These are phyloP conservation scores for Leptarthrus brevirostris DNA, from an alignment of 2,888 invertebrate species.

Conservation along the genomic window DNA sequence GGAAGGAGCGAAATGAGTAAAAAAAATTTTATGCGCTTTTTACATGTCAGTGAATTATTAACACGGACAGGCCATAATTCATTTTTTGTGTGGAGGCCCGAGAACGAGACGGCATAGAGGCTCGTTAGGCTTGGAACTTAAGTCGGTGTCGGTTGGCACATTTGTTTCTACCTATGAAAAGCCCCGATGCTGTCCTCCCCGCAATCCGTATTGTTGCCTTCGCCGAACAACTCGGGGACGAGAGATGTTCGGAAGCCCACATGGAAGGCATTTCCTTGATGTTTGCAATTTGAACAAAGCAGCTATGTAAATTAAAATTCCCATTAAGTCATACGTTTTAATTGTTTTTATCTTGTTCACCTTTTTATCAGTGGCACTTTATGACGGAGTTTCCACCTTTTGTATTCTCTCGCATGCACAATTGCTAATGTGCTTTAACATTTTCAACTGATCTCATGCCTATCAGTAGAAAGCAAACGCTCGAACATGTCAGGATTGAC, in stretches of 20 bases:
- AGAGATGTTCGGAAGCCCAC: conserved; percentile 2
- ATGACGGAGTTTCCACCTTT: conserved; percentile 25
- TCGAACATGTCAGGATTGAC: no score
- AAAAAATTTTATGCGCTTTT: conserved; percentile 53
- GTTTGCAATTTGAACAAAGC: conserved; percentile 41
- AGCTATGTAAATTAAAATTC: conserved; percentile 34
- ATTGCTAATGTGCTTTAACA: conserved; percentile 28
- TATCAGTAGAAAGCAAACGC: no score
- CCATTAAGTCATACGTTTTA: conserved; percentile 40
- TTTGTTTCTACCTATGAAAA: not conserved
- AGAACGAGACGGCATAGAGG: not conserved
- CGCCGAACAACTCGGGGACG: not conserved
- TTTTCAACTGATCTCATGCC: conserved; percentile 3
- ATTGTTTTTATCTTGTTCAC: conserved; percentile 37
- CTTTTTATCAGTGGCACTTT: not conserved
- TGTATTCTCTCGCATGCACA: conserved; percentile 20
- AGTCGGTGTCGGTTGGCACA: conserved; percentile 1
- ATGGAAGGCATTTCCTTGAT: conserved; percentile 37
- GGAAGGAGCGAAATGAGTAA: conserved; percentile 50
- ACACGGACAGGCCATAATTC: conserved; percentile 54
- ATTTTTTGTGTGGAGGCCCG: conserved; percentile 44
- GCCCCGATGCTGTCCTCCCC: not conserved
- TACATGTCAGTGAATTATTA: conserved; percentile 55
- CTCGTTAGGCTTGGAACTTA: conserved; percentile 15
- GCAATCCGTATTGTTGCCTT: not conserved